These are phyloP conservation scores for Stegana nigrithorax DNA, from an alignment of 2,888 invertebrate species.

Conservation along the genomic window DNA sequence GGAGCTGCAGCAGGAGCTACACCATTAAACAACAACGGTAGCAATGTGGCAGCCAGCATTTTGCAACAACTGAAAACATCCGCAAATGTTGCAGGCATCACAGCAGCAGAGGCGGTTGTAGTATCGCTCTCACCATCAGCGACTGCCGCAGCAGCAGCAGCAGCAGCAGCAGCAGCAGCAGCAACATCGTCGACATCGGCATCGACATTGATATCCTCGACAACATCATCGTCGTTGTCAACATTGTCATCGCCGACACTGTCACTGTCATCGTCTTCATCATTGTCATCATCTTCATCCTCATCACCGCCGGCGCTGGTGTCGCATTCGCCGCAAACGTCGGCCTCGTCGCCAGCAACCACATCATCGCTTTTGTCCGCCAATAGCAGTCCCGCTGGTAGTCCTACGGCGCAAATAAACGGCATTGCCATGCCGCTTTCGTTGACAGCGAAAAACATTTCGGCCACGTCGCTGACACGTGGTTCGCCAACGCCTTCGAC, in stretches of 20 bases:
- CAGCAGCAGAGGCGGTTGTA: no score
- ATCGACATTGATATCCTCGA: conserved; percentile 1
- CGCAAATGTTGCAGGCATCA: conserved; percentile 31
- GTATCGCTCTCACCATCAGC: background rate
- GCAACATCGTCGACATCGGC: background rate
- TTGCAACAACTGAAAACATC: conserved; percentile 21
- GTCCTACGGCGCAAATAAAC: conserved; percentile 19
- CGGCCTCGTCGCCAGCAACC: conserved; percentile 25
- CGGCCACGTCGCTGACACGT: conserved; percentile 56
- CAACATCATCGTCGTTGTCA: conserved; percentile 29
- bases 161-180: background rate
- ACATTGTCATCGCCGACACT: conserved; percentile 23
- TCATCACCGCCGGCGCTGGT: no score
- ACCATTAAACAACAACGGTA: conserved; percentile 27
- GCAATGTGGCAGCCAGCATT: conserved; percentile 13
- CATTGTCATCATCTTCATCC: background rate
- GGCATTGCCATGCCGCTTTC: conserved; percentile 46
- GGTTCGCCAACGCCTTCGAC: conserved; percentile 67
- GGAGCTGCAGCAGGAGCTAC: conserved; percentile 18
- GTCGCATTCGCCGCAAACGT: no score
- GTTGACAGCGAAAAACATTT: conserved; percentile 55
- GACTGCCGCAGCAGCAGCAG: conserved; percentile 25
- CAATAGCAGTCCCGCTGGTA: conserved; percentile 16
- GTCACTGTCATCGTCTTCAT: background rate
- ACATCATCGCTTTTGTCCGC: conserved; percentile 22